Evolutionary conservation across 2,888 invertebrate species (phyloP), one percentile per base, ranked within the genome.

Genomic region (Lochmaea crataegi): DNA sequence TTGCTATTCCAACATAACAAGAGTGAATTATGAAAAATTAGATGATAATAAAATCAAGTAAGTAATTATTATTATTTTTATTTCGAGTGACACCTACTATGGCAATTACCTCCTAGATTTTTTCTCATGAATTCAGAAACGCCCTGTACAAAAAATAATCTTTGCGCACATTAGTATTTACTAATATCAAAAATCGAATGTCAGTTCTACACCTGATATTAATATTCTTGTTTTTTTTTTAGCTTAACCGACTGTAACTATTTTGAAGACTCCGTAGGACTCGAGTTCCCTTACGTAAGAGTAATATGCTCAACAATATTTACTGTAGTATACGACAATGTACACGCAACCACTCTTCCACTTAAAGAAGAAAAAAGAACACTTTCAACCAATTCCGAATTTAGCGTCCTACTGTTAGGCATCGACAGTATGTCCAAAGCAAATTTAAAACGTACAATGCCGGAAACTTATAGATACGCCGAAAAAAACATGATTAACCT

Each of bases 381-480:
- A 51, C 14, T 26, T 2, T 26, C 26, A 32, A 70, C 48, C 14
- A 93, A 95, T 10, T 53, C 60, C 12, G 68, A 68, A 41, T 74
- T 71, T 57, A 77, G 96, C 82, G 91, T 96, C 0, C 86, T 96
- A 45, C 87, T 96, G 83, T 84, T 97, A 32, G 96, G 96, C 64
- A 92, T 97, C 81, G 96, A 96, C 83, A 94, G 94, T 56, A 92
- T 96, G 82, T 96, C 96, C 0, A 87, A 95, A 69, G 87, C 94
- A 45, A 94, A 96, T 83, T 89, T 94, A 71, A 89, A 91, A 32
- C 89, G 94, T 63, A 91, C 93, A 12, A 92, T 96, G 91, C 92
- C 93, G 1, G 89, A 90, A 82, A 95, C 95, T 0, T 87, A 90
- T 1, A 86, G 88, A 16, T 92, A 91, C 83, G 87, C 96, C 48